Conservation (phyloP, 1,140 invertebrate genomes). For the Linepithema humile region DNA sequence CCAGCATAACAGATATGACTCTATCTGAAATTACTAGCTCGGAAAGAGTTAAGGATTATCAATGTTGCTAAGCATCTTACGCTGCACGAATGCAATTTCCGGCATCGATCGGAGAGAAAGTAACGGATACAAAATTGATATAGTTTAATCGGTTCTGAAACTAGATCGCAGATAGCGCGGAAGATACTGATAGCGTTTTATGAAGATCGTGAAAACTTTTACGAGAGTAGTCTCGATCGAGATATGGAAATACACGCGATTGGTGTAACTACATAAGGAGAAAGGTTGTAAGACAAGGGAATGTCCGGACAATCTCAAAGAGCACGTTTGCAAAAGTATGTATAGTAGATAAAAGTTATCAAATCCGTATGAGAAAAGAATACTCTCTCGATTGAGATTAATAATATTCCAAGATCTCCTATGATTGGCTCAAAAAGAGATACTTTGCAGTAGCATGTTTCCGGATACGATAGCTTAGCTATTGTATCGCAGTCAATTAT, state of each 20-base stretch:
- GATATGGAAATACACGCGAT: conserved; percentile 50
- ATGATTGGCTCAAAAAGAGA: background rate
- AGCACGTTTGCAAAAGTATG: conserved; percentile 29
- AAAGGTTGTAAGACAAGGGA: conserved; percentile 11
- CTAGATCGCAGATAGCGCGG: conserved; percentile 36
- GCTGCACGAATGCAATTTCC: conserved; percentile 45
- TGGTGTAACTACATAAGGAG: conserved; percentile 35
- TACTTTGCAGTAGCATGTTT: background rate
- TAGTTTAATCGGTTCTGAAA: conserved; percentile 53
- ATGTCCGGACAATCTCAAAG: conserved; percentile 19
- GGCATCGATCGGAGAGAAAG: conserved; percentile 29
- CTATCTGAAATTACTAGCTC: background rate
- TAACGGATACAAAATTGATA: conserved; percentile 55
- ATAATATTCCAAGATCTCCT: background rate
- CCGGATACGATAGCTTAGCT: background rate
- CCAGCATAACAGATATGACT: background rate
- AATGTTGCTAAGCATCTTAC: conserved; percentile 32
- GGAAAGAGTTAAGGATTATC: conserved; percentile 50
- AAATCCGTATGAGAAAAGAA: background rate
- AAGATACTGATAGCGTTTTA: conserved; percentile 40
- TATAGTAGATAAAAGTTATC: conserved; percentile 20
- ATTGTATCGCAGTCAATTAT: background rate
- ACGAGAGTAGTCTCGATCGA: conserved; percentile 30
- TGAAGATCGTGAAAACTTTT: conserved; percentile 49
- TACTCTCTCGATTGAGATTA: conserved; percentile 23